These are phyloP conservation scores for Dryadula phaetusa DNA, from an alignment of 2,888 invertebrate species.

Conservation along the genomic window DNA sequence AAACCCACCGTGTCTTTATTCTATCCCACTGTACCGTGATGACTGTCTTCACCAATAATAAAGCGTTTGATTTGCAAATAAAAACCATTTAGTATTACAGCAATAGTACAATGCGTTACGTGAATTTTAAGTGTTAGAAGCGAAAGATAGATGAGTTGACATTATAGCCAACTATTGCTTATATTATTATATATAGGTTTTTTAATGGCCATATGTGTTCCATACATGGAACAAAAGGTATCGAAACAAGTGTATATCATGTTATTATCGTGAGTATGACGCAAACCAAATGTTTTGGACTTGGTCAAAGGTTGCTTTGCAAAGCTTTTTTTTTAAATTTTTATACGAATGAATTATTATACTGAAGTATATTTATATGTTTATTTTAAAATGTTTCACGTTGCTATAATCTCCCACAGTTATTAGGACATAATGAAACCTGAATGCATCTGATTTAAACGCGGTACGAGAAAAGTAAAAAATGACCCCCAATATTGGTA, in stretches of 20 bases:
- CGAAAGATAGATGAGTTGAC: neutral
- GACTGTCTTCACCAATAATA: neutral
- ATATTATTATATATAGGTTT: neutral
- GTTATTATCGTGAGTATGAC: neutral
- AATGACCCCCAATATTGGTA: no score
- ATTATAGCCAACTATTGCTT: neutral
- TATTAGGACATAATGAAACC: no score
- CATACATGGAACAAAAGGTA: constrained; percentile 3
- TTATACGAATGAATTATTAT: no score
- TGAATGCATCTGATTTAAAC: no score
- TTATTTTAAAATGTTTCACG: no score
- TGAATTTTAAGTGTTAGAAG: neutral
- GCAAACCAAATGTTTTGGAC: neutral
- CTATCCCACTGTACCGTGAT: no score
- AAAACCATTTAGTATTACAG: neutral
- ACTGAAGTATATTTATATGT: no score
- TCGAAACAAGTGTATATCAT: neutral
- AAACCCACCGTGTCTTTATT: neutral
- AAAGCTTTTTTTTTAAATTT: no score
- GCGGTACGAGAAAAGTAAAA: no score
- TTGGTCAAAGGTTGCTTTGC: neutral
- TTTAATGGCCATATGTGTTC: neutral
- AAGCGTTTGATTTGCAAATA: neutral
- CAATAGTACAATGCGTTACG: neutral
- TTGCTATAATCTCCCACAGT: no score